Base-by-base conservation (phyloP, 2,888 invertebrate genomes). In the Rhorus exstirpatorius region DNA sequence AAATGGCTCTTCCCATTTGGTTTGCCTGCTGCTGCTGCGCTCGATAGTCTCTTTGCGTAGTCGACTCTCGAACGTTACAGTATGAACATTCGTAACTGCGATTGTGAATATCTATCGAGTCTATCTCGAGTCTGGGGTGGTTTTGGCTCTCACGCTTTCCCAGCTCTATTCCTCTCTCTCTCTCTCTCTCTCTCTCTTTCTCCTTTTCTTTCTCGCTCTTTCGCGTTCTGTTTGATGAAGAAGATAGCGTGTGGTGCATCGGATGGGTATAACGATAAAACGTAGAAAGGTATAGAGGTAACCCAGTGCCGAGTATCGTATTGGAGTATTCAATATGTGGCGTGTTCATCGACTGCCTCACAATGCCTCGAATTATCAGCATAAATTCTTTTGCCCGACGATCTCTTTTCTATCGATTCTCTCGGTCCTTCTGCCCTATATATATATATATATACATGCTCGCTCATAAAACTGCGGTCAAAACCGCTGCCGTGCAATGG, bases 21-120 rank as follows among this genome's bases (percentile, higher is more conserved):
- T 83, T 83, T 67, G 19, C 63, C 31, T 46, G 44, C 17, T 60
- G n/a, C 60, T 70, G 41, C 68, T 79, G 55, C 55, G 61, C 38
- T 46, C 26, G 49, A 67, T 67, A 65, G 55, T 71, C 81, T 67
- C 74, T 26, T 26, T 14, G 51, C 31, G 38, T 61, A 12, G 17
- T 77, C 67, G 61, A 26, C n/a, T 61, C 60, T 68, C 24, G 67
- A 74, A 53, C 65, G 38, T 67, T 51, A 71, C 58, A 46, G 61
- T 44, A 72, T 55, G 61, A 75, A 68, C 55, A 49, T 68, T n/a
- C 84, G 83, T 83, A 86, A 83, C 83, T 77, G 77, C 74, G 60
- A 79, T 84, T 86, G 84, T 87, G 89, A 88, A 88, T 88, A 86
- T 86, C 88, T 85, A 87, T 87, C 84, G 87, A 83, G 84, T 88